These are phyloP conservation scores for Pogonomyrmex barbatus DNA, from an alignment of 1,140 invertebrate genomes.

Conservation along the genomic window DNA sequence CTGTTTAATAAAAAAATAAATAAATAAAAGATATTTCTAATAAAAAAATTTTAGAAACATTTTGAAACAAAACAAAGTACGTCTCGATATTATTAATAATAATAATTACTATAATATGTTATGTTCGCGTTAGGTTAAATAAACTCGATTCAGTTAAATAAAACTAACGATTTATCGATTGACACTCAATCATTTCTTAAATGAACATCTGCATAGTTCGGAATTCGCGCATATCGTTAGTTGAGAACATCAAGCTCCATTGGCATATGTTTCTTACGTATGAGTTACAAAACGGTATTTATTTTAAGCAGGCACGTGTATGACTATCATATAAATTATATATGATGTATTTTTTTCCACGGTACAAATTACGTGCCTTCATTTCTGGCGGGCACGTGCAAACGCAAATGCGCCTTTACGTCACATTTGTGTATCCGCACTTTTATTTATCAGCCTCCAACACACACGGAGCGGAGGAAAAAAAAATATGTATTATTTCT, in stretches of 20 bases:
- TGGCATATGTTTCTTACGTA: not conserved
- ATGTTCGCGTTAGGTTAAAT: not conserved
- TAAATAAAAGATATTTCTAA: not conserved
- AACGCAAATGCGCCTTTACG: not conserved
- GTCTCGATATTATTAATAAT: not conserved
- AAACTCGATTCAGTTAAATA: not conserved
- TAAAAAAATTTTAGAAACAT: not conserved
- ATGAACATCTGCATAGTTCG: not conserved
- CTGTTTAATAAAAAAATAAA: not conserved
- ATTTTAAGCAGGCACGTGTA: not conserved
- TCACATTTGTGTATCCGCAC: not conserved
- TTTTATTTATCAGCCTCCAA: slow-evolving; percentile 25
- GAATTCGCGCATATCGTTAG: not conserved
- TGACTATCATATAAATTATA: slow-evolving; percentile 1
- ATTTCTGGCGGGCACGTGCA: not conserved
- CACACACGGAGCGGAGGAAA: not conserved
- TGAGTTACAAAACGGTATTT: not conserved
- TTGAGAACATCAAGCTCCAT: not conserved
- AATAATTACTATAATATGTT: not conserved
- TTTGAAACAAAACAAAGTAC: not conserved
- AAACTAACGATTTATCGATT: not conserved
- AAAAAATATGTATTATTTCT: slow-evolving; percentile 15
- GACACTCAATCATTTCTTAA: not conserved
- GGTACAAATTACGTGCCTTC: not conserved
- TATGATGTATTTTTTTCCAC: not conserved